Evolutionary conservation across 2,888 invertebrate genomes (phyloP), one percentile per base, ranked within the genome.

Genomic region (Neoascia interrupta): DNA sequence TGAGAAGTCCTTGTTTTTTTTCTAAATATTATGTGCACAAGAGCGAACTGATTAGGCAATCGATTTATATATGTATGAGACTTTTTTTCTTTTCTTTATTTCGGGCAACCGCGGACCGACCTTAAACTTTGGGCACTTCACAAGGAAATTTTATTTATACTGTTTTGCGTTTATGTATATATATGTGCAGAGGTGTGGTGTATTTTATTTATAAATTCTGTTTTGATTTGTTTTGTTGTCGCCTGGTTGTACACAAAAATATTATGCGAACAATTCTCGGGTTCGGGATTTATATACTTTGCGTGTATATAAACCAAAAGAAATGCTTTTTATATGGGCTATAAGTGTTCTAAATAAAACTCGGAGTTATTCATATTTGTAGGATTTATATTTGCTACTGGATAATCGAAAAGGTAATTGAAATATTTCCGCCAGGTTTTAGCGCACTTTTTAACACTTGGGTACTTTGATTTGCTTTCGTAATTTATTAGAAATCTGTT

Each of bases 301-400:
- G 31, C n/a, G 8, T 3, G 31, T n/a, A n/a, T n/a, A n/a, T n/a
- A n/a, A n/a, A n/a, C n/a, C n/a, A n/a, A n/a, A n/a, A n/a, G n/a
- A n/a, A n/a, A n/a, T n/a, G n/a, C n/a, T 60, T 31, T 31, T 54
- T 16, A 26, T 36, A 5, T 28, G 49, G 49, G 69, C 69, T 75
- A 75, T 69, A 75, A 75, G 54, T 63, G 75, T 69, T 70, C 75
- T 28, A 70, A 63, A 63, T 41, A 49, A 16, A 23, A 15, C 15
- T 36, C 63, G 69, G 54, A 63, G 56, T 75, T 75, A 69, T 63
- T 75, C 75, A 75, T 75, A 70, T 75, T 75, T 70, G 70, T 63
- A 21, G 23, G 36, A 15, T 54, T 75, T 18, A 5, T 58, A 13
- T 53, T 41, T 16, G 43, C 43, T 47, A 18, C 13, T 60, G 18